Conservation (phyloP, 2,113 vertebrate genomes). For the Oryzias melastigma region DNA sequence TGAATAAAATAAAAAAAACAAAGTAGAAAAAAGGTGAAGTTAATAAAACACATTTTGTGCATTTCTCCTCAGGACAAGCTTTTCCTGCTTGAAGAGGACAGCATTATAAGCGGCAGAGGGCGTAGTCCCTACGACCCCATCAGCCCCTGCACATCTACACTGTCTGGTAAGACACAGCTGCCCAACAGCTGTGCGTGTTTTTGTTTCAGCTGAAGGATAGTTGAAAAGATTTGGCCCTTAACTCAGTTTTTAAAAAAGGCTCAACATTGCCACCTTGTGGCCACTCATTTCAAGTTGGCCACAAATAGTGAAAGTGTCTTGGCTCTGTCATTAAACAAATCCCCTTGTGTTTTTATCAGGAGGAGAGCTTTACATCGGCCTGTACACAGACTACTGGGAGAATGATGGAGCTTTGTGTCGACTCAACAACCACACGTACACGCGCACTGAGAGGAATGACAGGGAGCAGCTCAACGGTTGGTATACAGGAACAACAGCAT, state of each 20-base stretch:
- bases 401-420: constrained; percentile 90
- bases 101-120: constrained; percentile 85
- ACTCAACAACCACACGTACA: constrained; percentile 78
- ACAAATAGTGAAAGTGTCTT: constrained; percentile 21
- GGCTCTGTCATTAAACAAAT: not conserved
- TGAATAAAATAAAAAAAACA: no score
- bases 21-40: no score
- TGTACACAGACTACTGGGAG: constrained; percentile 95
- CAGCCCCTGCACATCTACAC: constrained; percentile 86
- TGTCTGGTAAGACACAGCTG: constrained; percentile 82
- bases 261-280: constrained; percentile 66
- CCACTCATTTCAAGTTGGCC: not conserved
- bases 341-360: constrained; percentile 64
- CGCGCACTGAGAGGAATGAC: constrained; percentile 87
- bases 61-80: constrained; percentile 73
- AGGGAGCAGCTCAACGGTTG: constrained; percentile 88
- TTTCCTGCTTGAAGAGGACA: constrained; percentile 85
- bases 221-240: not conserved
- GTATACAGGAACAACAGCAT: constrained; percentile 8
- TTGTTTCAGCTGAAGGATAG: not conserved
- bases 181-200: constrained; percentile 4
- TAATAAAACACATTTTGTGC: not conserved
- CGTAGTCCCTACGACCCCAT: constrained; percentile 90
- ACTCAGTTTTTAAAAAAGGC: not conserved
- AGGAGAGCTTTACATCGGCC: constrained; percentile 86